These are phyloP conservation scores for Balaenoptera acutorostrata DNA, from an alignment of 2,113 vertebrate species.

Conservation along the genomic window DNA sequence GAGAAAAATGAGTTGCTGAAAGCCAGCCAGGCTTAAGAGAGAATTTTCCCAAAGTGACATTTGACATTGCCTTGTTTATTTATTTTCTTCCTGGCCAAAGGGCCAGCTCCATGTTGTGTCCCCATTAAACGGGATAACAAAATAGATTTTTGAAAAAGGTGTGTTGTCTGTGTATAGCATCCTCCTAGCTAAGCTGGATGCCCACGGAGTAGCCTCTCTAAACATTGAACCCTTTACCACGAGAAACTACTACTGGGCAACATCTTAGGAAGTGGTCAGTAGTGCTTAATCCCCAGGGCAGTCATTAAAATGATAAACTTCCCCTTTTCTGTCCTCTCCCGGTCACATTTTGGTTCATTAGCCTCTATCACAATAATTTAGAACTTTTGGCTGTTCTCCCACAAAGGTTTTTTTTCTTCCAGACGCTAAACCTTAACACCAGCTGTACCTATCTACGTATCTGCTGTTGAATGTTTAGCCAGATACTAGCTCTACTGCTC, in stretches of 20 bases:
- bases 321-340: background rate
- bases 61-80: background rate
- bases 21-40: conserved; percentile 33
- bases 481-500: background rate
- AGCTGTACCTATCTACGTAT: background rate
- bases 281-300: background rate
- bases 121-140: background rate
- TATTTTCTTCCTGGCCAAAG: conserved; percentile 10
- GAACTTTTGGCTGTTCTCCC: background rate
- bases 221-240: background rate
- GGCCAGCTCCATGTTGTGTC: background rate
- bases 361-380: background rate
- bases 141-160: background rate
- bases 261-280: background rate
- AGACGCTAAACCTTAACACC: background rate
- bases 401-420: background rate
- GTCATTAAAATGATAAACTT: background rate
- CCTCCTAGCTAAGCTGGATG: background rate
- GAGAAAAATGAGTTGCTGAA: conserved; percentile 31
- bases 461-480: background rate
- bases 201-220: background rate
- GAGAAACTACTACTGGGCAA: background rate
- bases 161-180: background rate
- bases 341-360: background rate
- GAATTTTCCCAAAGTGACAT: conserved; percentile 36